Conservation (phyloP, 2,797 vertebrate genomes). For the Scolopax rusticola region DNA sequence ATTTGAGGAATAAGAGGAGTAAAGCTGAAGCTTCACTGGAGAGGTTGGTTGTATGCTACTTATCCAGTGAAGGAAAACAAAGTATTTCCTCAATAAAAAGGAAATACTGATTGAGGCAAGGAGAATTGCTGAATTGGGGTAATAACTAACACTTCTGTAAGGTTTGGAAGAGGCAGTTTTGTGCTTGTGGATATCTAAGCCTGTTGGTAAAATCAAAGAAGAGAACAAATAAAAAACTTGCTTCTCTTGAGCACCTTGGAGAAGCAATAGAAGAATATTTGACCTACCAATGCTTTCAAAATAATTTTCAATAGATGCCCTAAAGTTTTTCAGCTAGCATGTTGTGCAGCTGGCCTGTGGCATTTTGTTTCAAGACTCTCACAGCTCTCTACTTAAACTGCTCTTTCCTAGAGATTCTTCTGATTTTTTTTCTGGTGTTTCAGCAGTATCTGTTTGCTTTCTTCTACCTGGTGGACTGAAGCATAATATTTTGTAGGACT, state of each 20-base stretch:
- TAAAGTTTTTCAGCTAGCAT: not conserved
- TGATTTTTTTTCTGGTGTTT: not conserved
- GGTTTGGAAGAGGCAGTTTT: not conserved
- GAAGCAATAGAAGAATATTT: not conserved
- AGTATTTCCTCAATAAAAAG: not conserved
- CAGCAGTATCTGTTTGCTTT: not conserved
- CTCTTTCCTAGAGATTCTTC: not conserved
- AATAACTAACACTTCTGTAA: not conserved
- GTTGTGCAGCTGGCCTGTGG: not conserved
- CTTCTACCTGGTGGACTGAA: not conserved
- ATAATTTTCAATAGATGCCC: not conserved
- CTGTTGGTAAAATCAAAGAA: not conserved
- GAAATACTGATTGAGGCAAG: not conserved
- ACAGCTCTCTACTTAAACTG: not conserved
- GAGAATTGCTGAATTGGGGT: not conserved
- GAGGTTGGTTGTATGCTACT: not conserved
- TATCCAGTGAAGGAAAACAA: slow-evolving; percentile 4
- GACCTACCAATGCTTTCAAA: not conserved
- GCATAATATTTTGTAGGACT: not conserved
- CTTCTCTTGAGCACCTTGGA: not conserved
- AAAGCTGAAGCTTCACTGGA: not conserved
- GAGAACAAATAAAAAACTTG: not conserved
- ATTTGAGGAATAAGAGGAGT: slow-evolving; percentile 17
- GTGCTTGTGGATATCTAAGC: not conserved
- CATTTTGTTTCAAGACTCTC: not conserved